Base-by-base conservation (phyloP, 2,797 vertebrate species). In the Phoxinus dragarum region DNA sequence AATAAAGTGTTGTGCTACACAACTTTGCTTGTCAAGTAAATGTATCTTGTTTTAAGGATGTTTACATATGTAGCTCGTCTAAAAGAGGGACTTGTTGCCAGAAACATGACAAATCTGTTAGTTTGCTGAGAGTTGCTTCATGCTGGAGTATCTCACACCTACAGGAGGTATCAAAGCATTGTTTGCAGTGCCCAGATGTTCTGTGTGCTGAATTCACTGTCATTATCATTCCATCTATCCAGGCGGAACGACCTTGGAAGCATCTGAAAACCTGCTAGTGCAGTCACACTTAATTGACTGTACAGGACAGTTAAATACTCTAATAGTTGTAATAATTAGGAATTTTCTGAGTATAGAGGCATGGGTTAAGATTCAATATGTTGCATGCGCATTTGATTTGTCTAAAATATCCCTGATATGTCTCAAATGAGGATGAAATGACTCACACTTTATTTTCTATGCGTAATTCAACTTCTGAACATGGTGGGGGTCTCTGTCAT, bases 101-200 rank as follows among this genome's bases (percentile, higher is more conserved):
- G 86, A 93, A 92, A 93, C 89, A 93, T 91, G 93, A 92, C 89
- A 95, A 91, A 94, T 94, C 82, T 93, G 77, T 78, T 93, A 90
- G 93, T 94, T 95, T 94, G 90, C 87, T 93, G 90, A 91, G 90
- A 94, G 61, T 84, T 38, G 88, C 79, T 82, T 90, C 92, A 84
- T 81, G 86, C 88, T 81, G 87, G 10, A 88, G 89, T 89, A 80
- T 89, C 89, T 94, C 91, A 92, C 93, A 94, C 92, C 92, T 94
- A 91, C 87, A 89, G 74, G 71, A 80, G 84, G 87, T 89, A 82
- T 86, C 85, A 78, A 88, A 87, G 90, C 88, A 82, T 89, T 79
- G 91, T 91, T 87, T 90, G 36, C 10, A 47, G 82, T 88, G 61
- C 92, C 88, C 95, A 95, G 95, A 94, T 95, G 95, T 95, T 95